Evolutionary conservation across 2,113 vertebrate species (phyloP).

Genomic region (Passer montanus): DNA sequence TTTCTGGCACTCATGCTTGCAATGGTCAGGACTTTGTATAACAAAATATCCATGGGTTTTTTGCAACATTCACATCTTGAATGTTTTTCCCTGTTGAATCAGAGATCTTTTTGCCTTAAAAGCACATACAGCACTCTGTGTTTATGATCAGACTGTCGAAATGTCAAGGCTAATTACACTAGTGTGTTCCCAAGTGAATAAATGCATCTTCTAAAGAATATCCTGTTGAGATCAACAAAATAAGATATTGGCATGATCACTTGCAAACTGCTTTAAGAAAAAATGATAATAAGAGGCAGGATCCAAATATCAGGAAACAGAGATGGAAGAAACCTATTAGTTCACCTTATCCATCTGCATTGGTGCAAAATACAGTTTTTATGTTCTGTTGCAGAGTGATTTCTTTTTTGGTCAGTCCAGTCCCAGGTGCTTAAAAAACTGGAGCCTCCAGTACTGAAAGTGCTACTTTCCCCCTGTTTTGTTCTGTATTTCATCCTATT

Average conservation of each 20-base stretch:
- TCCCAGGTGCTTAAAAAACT: neutral
- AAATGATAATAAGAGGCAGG: constrained; percentile 22
- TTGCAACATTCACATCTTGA: constrained; percentile 33
- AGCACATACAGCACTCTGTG: constrained; percentile 51
- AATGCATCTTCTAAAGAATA: constrained; percentile 36
- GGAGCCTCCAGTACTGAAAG: neutral
- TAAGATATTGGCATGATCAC: constrained; percentile 18
- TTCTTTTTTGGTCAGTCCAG: neutral
- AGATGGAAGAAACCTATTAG: neutral
- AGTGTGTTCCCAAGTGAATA: constrained; percentile 39
- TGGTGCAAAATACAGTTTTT: neutral
- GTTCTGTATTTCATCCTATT: neutral
- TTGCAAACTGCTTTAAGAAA: constrained; percentile 9
- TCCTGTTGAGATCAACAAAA: constrained; percentile 31
- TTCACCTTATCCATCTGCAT: neutral
- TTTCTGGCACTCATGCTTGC: constrained; percentile 5
- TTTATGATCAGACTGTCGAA: constrained; percentile 41
- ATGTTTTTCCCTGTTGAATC: constrained; percentile 2
- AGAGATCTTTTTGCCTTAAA: constrained; percentile 63
- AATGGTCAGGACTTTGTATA: neutral
- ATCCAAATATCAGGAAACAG: neutral
- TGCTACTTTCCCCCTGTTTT: fast-evolving
- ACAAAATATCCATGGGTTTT: neutral
- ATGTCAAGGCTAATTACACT: constrained; percentile 56
- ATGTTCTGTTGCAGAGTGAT: neutral